A percentile compares a stretch with the other conserved stretches of the same genome.
These are phyloP conservation scores for Lordiphosa clarofinis DNA, from an alignment of 1,140 invertebrate genomes.

Conservation along the genomic window DNA sequence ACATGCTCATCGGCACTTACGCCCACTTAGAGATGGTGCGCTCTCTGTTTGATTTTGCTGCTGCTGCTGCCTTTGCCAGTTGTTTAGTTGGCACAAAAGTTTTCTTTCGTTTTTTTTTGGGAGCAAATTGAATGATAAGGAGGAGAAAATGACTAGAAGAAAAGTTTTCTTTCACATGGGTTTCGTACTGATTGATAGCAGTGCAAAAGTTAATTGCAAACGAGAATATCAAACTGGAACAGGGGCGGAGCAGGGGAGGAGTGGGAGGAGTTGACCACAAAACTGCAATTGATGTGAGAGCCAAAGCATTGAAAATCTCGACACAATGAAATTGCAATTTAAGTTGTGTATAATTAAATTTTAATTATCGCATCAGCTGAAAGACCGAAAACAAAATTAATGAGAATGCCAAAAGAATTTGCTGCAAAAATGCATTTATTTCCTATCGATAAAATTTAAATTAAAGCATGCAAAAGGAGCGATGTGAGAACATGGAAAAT, in stretches of 20 bases:
- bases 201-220: slow-evolving; percentile 72
- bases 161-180: slow-evolving; percentile 47
- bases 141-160: slow-evolving; percentile 40
- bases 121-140: slow-evolving; percentile 70
- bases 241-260: not conserved
- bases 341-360: slow-evolving; percentile 67
- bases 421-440: slow-evolving; percentile 4
- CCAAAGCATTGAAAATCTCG: slow-evolving; percentile 37
- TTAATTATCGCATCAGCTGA: slow-evolving; percentile 53
- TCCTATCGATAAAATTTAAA: too few species aligned
- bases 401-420: slow-evolving; percentile 7
- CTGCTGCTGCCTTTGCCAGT: slow-evolving; percentile 35
- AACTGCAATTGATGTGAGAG: slow-evolving; percentile 57
- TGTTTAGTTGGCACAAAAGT: slow-evolving; percentile 67
- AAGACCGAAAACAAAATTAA: slow-evolving; percentile 7
- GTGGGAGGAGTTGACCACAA: slow-evolving; percentile 27
- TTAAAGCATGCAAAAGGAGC: not conserved
- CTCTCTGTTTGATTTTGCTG: slow-evolving; percentile 43
- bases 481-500: slow-evolving; percentile 23
- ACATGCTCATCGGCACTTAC: slow-evolving; percentile 46
- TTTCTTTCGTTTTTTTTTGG: slow-evolving; percentile 35
- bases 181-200: slow-evolving; percentile 60
- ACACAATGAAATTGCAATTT: slow-evolving; percentile 62
- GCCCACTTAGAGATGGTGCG: slow-evolving; percentile 55
- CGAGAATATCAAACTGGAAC: slow-evolving; percentile 10